Evolutionary conservation across 2,888 invertebrate species (phyloP).

Genomic region (Operophtera brumata): DNA sequence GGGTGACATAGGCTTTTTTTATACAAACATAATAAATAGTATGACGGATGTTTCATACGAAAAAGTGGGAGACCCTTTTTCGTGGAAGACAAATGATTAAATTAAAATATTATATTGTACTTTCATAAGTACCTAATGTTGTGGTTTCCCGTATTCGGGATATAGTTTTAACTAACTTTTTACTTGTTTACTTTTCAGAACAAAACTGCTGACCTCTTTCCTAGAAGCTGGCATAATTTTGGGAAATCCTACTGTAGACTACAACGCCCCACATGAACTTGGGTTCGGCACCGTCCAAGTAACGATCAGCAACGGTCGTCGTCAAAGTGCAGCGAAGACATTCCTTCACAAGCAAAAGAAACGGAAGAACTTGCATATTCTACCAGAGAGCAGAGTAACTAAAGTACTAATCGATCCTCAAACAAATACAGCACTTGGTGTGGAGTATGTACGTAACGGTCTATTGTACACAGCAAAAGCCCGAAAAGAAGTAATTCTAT

Average conservation of each 20-base stretch:
- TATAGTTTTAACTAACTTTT: no score
- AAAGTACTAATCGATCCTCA: constrained; percentile 83
- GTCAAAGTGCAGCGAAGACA: constrained; percentile 84
- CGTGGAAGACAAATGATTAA: no score
- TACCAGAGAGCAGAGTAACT: constrained; percentile 83
- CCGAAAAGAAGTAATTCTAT: constrained; percentile 90
- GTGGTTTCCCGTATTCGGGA: no score
- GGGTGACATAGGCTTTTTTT: no score
- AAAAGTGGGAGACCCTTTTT: no score
- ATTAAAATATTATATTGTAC: no score
- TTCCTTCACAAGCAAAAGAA: constrained; percentile 82
- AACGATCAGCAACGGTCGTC: constrained; percentile 78
- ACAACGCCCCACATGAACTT: constrained; percentile 82
- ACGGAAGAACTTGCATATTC: constrained; percentile 84
- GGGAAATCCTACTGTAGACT: constrained; percentile 85
- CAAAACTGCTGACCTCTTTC: constrained; percentile 71
- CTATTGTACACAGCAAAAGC: constrained; percentile 76
- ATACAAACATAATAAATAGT: no score
- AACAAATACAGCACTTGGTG: constrained; percentile 84
- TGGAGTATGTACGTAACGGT: constrained; percentile 82
- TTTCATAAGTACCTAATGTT: no score
- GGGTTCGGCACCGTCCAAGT: constrained; percentile 85
- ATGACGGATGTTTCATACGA: no score
- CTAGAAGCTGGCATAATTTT: constrained; percentile 83
- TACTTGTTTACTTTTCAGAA: constrained; percentile 48